Conservation (phyloP, 2,888 invertebrate genomes). For the Oligia latruncula region DNA sequence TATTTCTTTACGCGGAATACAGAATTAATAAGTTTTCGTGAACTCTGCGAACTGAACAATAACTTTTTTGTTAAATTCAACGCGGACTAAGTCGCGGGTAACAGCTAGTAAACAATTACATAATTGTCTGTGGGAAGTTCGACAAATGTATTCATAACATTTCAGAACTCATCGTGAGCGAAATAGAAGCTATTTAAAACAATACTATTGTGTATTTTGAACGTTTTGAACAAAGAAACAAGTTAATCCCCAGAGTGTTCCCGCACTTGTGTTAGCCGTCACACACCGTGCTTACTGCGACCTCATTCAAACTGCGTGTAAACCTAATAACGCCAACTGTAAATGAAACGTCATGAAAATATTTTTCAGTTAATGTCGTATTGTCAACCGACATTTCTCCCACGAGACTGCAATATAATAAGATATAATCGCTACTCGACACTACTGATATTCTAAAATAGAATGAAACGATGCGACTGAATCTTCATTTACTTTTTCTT, state of each 20-base stretch:
- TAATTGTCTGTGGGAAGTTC: constrained; percentile 37
- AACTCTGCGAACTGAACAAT: too few species aligned
- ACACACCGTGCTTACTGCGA: constrained; percentile 26
- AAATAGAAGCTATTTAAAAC: constrained; percentile 21
- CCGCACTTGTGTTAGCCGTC: constrained; percentile 8
- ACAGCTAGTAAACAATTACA: constrained; percentile 17
- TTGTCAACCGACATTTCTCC: constrained; percentile 57
- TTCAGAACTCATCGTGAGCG: constrained; percentile 33
- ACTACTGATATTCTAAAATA: constrained; percentile 45
- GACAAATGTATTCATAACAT: constrained; percentile 23
- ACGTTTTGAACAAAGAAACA: constrained; percentile 19
- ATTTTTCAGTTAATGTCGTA: constrained; percentile 57
- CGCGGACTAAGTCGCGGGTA: too few species aligned
- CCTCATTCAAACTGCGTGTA: constrained; percentile 50
- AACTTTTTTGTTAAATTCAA: too few species aligned
- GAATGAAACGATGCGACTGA: constrained; percentile 28
- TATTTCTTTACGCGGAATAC: too few species aligned
- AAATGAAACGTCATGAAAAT: constrained; percentile 58
- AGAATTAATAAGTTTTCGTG: too few species aligned
- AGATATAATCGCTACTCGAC: constrained; percentile 48
- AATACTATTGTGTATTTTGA: constrained; percentile 7
- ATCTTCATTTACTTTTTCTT: constrained; percentile 35
- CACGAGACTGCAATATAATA: constrained; percentile 56
- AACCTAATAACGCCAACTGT: constrained; percentile 51
- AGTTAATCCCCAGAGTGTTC: constrained; percentile 12